Conservation (phyloP, 2,888 invertebrate genomes). For the Aplocera efformata region DNA sequence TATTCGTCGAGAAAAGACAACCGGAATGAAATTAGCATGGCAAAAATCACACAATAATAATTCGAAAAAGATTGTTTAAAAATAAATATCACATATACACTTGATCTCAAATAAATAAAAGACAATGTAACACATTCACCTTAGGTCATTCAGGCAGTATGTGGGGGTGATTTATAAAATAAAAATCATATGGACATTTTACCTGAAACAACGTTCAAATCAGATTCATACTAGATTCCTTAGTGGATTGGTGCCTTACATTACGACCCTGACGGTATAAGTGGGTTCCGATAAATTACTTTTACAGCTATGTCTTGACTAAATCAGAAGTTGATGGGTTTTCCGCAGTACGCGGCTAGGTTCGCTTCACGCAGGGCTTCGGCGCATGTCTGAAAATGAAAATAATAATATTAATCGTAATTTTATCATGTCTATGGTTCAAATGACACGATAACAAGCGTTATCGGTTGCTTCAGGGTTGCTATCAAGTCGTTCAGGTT, state of each 20-base stretch:
- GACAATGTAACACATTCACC: slow-evolving; percentile 18
- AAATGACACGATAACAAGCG: too few relatives aligned
- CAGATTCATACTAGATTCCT: slow-evolving; percentile 72
- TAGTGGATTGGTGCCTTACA: slow-evolving; percentile 41
- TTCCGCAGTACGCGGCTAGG: slow-evolving; percentile 96
- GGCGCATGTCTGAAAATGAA: slow-evolving; percentile 90
- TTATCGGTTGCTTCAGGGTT: too few relatives aligned
- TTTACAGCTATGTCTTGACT: slow-evolving; percentile 39
- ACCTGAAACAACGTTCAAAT: slow-evolving; percentile 44
- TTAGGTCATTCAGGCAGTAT: slow-evolving; percentile 5
- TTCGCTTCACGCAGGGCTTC: slow-evolving; percentile 99
- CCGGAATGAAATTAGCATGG: slow-evolving; percentile 51
- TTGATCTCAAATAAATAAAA: slow-evolving; percentile 32
- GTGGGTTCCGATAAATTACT: slow-evolving; percentile 35
- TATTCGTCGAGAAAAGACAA: slow-evolving; percentile 32
- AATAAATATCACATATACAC: slow-evolving; percentile 37
- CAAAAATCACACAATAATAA: slow-evolving; percentile 28
- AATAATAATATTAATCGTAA: not conserved
- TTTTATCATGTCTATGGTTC: too few relatives aligned
- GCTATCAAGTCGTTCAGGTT: too few relatives aligned
- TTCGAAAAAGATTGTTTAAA: slow-evolving; percentile 35
- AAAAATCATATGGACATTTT: slow-evolving; percentile 18
- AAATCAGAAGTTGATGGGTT: slow-evolving; percentile 96
- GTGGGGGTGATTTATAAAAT: slow-evolving; percentile 21
- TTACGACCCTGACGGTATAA: slow-evolving; percentile 36